These are phyloP conservation scores for Perodicticus potto DNA, from an alignment of 2,797 vertebrate genomes.

Conservation along the genomic window DNA sequence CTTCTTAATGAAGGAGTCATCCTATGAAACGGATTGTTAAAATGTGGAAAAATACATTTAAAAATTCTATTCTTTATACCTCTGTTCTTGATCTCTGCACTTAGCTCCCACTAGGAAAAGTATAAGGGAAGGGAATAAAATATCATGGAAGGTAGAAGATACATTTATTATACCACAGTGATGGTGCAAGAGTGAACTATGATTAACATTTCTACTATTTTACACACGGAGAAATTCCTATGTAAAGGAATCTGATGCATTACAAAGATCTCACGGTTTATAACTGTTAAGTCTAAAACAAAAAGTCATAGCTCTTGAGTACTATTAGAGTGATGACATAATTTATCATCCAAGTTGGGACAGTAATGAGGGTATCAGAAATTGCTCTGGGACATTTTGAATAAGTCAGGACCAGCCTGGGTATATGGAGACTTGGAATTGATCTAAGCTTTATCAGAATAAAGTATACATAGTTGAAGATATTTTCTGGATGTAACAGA, in stretches of 20 bases:
- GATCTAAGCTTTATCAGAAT: background rate
- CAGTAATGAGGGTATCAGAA: background rate
- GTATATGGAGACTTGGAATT: background rate
- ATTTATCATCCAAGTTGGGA: background rate
- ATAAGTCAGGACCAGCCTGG: background rate
- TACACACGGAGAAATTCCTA: background rate
- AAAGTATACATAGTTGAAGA: background rate
- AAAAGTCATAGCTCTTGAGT: slow-evolving; percentile 6
- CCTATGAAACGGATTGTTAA: background rate
- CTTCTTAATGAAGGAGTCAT: slow-evolving; percentile 13
- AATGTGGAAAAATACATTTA: slow-evolving; percentile 31
- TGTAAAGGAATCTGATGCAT: background rate
- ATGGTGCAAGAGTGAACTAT: background rate
- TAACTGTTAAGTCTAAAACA: background rate
- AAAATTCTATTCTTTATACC: background rate
- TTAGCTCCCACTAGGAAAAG: slow-evolving; percentile 30
- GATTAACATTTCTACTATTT: slow-evolving; percentile 23
- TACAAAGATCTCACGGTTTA: background rate
- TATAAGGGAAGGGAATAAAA: background rate
- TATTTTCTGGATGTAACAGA: background rate
- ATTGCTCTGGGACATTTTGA: background rate
- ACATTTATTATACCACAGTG: background rate
- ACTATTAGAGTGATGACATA: background rate
- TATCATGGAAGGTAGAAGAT: background rate
- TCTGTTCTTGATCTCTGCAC: slow-evolving; percentile 12